A percentile compares a stretch with the other conserved stretches of the same genome.
Conservation (phyloP, 2,113 vertebrate genomes). For the Chaenogobius annularis region DNA sequence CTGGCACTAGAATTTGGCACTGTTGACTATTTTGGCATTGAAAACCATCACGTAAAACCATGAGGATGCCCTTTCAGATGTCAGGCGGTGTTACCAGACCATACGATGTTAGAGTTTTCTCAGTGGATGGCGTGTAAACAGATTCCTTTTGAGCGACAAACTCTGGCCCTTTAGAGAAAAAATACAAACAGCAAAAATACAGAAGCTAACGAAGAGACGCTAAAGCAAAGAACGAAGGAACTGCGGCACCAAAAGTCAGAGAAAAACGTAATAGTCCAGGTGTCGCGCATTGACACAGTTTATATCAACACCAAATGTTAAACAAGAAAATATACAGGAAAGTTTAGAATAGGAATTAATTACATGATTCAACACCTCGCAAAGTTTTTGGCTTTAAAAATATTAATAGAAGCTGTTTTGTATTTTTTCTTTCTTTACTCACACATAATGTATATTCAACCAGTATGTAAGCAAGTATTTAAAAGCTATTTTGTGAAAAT, state of each 20-base stretch:
- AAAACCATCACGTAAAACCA: conserved; percentile 62
- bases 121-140: conserved; percentile 69
- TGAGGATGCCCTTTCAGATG: conserved; percentile 65
- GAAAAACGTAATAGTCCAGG: conserved; percentile 88
- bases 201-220: conserved; percentile 64
- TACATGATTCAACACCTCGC: conserved; percentile 87
- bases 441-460: conserved; percentile 84
- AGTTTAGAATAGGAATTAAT: conserved; percentile 95
- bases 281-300: conserved; percentile 92
- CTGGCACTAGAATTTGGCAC: conserved; percentile 78
- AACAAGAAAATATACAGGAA: conserved; percentile 95
- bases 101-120: conserved; percentile 52
- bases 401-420: conserved; percentile 85
- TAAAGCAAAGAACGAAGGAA: conserved; percentile 46
- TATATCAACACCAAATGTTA: conserved; percentile 97
- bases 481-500: conserved; percentile 99
- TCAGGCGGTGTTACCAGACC: conserved; percentile 58
- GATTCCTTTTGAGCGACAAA: conserved; percentile 61
- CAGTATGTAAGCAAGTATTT: conserved; percentile 95
- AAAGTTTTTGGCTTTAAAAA: conserved; percentile 97
- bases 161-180: conserved; percentile 68
- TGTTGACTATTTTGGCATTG: conserved; percentile 78
- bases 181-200: conserved; percentile 71
- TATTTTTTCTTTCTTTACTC: conserved; percentile 78
- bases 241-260: conserved; percentile 69